phyloP scores from a whole-genome alignment of 2,113 vertebrate species.

The Ovibos moschatus region DNA sequence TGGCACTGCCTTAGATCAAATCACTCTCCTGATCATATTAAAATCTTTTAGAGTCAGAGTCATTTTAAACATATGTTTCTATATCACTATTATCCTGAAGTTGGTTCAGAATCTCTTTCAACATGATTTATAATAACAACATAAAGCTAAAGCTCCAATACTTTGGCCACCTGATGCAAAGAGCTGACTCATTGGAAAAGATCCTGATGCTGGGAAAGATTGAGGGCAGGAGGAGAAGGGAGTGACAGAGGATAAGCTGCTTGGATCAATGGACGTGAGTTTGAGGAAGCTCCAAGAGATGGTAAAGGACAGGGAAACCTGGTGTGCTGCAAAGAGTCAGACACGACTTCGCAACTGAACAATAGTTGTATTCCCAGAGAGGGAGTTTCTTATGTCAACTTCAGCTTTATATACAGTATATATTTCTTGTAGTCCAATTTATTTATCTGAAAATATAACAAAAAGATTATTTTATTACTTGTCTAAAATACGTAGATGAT shows the following conservation, averaged over 20 bases:
- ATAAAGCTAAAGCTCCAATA: background rate
- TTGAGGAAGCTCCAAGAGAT: background rate
- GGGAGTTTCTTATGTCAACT: background rate
- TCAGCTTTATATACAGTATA: background rate
- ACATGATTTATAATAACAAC: background rate
- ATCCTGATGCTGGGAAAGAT: background rate
- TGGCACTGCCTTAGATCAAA: background rate
- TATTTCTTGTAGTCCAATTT: background rate
- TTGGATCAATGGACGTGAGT: background rate
- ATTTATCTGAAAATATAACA: conserved; percentile 20
- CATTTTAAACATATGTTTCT: conserved; percentile 21
- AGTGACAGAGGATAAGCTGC: background rate
- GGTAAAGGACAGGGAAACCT: background rate
- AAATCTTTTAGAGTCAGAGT: background rate
- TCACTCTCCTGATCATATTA: background rate
- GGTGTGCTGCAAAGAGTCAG: background rate
- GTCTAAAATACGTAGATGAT: conserved; percentile 21
- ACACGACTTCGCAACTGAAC: background rate
- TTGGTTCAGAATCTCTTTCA: background rate
- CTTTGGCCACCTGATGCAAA: background rate
- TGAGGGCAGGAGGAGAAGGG: background rate
- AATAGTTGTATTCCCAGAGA: conserved; percentile 16
- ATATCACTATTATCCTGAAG: background rate
- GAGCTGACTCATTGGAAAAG: background rate
- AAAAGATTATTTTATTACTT: conserved; percentile 11